phyloP scores from a whole-genome alignment of 2,113 vertebrate species.

The Xiphias gladius region DNA sequence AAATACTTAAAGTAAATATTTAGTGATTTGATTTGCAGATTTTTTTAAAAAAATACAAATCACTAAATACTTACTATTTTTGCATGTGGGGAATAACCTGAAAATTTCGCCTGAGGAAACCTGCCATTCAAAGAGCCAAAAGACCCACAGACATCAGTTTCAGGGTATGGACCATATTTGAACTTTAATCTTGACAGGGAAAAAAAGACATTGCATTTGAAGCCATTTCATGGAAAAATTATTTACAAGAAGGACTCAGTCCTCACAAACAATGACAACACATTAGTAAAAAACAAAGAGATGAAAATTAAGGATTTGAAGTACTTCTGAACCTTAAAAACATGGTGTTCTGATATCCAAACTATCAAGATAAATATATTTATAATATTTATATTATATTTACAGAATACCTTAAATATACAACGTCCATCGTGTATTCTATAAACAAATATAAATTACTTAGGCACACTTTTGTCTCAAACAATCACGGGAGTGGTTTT shows the following conservation, averaged over 20 bases:
- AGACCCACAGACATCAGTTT: background rate
- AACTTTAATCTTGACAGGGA: conserved; percentile 77
- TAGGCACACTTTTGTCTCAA: conserved; percentile 87
- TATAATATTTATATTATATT: conserved; percentile 94
- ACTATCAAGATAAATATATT: conserved; percentile 84
- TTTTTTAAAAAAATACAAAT: background rate
- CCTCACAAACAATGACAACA: conserved; percentile 68
- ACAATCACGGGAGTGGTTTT: conserved; percentile 63
- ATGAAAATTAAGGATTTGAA: conserved; percentile 70
- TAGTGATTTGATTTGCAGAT: background rate
- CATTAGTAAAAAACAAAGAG: conserved; percentile 76
- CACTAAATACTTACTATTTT: too few species aligned
- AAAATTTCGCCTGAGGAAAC: too few species aligned
- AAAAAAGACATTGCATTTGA: conserved; percentile 68
- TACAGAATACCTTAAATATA: conserved; percentile 98
- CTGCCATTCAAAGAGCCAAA: background rate
- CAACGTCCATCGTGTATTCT: conserved; percentile 87
- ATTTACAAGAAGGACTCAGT: conserved; percentile 79
- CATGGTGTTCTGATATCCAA: conserved; percentile 80
- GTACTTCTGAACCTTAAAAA: conserved; percentile 81
- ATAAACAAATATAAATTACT: conserved; percentile 92
- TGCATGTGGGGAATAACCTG: too few species aligned
- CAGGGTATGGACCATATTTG: conserved; percentile 43
- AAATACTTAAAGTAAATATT: background rate
- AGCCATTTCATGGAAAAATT: conserved; percentile 83